Evolutionary conservation across 2,113 vertebrate species (phyloP), one percentile per base, ranked within the genome.

Genomic region (Arenaria interpres): DNA sequence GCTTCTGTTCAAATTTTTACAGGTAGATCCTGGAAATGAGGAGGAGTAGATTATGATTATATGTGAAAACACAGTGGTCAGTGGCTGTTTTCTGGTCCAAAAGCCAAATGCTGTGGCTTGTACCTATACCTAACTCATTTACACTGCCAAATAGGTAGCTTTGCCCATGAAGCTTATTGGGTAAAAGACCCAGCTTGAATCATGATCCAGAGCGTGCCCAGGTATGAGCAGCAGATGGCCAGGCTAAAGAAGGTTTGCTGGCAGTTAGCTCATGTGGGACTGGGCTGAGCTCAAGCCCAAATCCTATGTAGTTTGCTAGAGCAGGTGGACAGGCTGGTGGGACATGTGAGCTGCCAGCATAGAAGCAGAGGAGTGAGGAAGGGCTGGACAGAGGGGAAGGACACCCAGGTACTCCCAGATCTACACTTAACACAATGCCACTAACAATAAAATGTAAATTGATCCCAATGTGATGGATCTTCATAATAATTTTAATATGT

Each of bases 391-490:
- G 25, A 79, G 14, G 10, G 10, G 16, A 85, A 85, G 11, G 21
- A 28, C 6, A 37, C 7, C 2, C 25, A 46, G 17, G 4, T 46
- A 20, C 5, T 0, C 9, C 2, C 3, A 35, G 3, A 41, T 12
- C 24, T 27, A 8, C 3, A 39, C 16, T 37, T 64, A n/a, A n/a
- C 6, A 68, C 13, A 0, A 0, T 51, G 15, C 5, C 14, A 68
- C 23, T 9, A 22, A 39, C 22, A 32, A 57, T 22, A 71, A 33
- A 63, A 89, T 10, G 2, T 20, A 27, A 63, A 48, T 32, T 59
- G 5, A 30, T 63, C 4, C 5, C 1, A 0, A 35, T 13, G 7
- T 60, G 48, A 57, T 1, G 3, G 85, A 22, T 67, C 7, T 1
- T 54, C 19, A 32, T 28, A 32, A 72, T 18, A 63, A 51, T 92